Conservation (phyloP, 2,113 vertebrate genomes). For the Calcarius ornatus region DNA sequence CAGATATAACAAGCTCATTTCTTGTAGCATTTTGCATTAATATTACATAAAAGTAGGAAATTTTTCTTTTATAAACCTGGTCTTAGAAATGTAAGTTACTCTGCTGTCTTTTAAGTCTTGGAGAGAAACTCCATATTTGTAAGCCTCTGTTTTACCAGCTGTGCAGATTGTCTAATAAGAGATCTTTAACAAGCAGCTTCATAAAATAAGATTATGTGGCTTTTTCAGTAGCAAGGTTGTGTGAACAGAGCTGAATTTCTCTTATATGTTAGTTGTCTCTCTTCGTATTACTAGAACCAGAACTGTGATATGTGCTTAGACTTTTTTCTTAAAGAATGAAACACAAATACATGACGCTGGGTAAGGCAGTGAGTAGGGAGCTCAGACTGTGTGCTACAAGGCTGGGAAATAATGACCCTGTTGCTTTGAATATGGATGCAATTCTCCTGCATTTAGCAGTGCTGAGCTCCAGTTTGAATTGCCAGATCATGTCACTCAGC, state of each 20-base stretch:
- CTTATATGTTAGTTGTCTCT: background rate
- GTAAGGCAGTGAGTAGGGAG: background rate
- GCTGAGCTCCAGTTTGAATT: background rate
- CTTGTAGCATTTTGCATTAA: background rate
- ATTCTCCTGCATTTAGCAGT: background rate
- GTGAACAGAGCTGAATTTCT: background rate
- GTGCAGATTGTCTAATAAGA: background rate
- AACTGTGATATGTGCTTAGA: background rate
- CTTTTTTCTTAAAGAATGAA: background rate
- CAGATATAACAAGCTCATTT: background rate
- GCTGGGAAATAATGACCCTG: background rate
- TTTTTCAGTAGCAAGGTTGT: background rate
- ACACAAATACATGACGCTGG: background rate
- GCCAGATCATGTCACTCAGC: fast-evolving
- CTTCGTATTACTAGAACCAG: background rate
- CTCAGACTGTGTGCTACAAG: background rate
- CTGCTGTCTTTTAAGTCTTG: background rate
- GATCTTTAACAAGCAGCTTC: background rate
- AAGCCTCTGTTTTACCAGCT: background rate
- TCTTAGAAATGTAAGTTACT: background rate
- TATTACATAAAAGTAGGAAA: background rate
- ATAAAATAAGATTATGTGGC: background rate
- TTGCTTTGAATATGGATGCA: background rate
- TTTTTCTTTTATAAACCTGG: background rate
- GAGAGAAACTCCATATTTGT: background rate